phyloP scores from a whole-genome alignment of 2,888 invertebrate species.

The Plemyria rubiginata region DNA sequence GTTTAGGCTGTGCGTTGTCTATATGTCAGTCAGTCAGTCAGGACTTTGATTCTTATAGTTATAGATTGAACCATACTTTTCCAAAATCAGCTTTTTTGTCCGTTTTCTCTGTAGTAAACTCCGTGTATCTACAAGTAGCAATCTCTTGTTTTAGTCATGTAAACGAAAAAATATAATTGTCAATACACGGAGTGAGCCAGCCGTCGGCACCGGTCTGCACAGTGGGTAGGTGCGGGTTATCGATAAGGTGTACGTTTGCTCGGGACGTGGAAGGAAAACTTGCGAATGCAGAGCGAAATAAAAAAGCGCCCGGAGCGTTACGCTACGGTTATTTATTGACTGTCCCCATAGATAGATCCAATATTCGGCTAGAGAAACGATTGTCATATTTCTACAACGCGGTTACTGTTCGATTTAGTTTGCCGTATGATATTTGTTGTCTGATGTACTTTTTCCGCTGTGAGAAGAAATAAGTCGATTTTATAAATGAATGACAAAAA shows the following conservation, averaged over 20 bases:
- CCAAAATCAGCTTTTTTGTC: no score
- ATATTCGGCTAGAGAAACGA: slow-evolving; percentile 36
- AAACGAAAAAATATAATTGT: not conserved
- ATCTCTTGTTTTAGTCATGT: not conserved
- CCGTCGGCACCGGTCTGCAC: not conserved
- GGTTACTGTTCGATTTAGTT: slow-evolving; percentile 31
- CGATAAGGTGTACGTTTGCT: slow-evolving; percentile 38
- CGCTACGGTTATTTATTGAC: slow-evolving; percentile 40
- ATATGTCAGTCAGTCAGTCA: no score
- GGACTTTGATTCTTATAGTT: no score
- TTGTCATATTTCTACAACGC: slow-evolving; percentile 36
- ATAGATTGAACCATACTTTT: no score
- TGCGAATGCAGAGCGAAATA: slow-evolving; percentile 33
- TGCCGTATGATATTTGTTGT: slow-evolving; percentile 27
- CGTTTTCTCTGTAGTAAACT: no score
- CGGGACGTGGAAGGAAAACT: slow-evolving; percentile 34
- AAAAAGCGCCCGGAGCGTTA: slow-evolving; percentile 36
- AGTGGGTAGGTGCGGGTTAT: slow-evolving; percentile 16
- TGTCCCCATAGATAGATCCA: slow-evolving; percentile 43
- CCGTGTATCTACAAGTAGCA: no score
- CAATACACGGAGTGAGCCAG: slow-evolving; percentile 1
- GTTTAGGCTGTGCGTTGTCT: no score
- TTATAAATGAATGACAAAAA: no score
- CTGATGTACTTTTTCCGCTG: not conserved
- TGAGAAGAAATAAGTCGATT: no score